phyloP scores from a whole-genome alignment of 2,113 vertebrate species.

The Platichthys flesus region DNA sequence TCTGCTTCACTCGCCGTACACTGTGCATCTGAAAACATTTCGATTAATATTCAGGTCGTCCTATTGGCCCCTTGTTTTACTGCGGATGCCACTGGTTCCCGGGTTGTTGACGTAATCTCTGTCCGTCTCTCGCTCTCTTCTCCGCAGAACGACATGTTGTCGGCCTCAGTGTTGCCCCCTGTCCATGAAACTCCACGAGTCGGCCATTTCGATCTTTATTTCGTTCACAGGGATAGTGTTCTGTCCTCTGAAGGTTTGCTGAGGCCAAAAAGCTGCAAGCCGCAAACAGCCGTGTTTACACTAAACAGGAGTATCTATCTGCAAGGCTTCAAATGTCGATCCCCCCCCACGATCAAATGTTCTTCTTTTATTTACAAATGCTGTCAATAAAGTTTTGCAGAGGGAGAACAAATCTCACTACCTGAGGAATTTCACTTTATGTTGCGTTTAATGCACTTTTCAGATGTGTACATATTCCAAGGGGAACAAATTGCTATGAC shows the following conservation, averaged over 20 bases:
- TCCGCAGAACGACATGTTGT: slow-evolving; percentile 38
- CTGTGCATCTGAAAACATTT: slow-evolving; percentile 19
- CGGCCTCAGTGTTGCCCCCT: slow-evolving; percentile 26
- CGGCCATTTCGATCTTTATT: slow-evolving; percentile 53
- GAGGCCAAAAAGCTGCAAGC: slow-evolving; percentile 11
- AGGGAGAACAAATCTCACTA: not conserved
- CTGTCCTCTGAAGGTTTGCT: slow-evolving; percentile 6
- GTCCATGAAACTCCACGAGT: slow-evolving; percentile 45
- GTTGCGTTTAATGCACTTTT: not conserved
- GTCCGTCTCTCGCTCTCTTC: slow-evolving; percentile 11
- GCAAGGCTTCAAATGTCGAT: not conserved
- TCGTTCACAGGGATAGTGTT: slow-evolving; percentile 37
- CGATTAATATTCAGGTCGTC: not conserved
- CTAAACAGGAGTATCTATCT: slow-evolving; percentile 6
- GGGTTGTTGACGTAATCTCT: slow-evolving; percentile 43
- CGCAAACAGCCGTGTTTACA: not conserved
- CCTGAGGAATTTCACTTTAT: not conserved
- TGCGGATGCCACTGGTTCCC: not conserved
- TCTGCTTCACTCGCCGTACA: slow-evolving; percentile 2
- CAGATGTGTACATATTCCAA: not conserved
- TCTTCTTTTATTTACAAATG: not conserved
- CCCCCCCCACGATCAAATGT: not conserved
- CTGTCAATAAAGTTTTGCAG: not conserved
- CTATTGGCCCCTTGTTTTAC: slow-evolving; percentile 10
- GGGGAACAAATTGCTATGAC: too few species aligned